Base-by-base conservation (phyloP, 1,140 invertebrate species). In the Ceratina australensis region DNA sequence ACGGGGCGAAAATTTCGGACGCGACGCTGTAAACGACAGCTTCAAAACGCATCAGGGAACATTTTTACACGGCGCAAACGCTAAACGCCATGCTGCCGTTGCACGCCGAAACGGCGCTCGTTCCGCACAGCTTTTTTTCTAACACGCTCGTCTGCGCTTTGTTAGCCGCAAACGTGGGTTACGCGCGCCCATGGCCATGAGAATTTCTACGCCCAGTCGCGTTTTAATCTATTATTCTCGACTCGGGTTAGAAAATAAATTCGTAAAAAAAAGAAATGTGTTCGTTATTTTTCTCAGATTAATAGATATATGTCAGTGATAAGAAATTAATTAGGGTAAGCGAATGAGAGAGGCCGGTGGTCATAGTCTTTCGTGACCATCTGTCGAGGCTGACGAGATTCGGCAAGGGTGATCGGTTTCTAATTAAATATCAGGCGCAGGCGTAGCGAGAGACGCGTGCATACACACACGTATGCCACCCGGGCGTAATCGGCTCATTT, bases 401-500 rank as follows among this genome's bases (percentile, higher is more conserved):
- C 72, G 72, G 47, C n/a, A 65, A 28, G 50, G 42, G 52, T 61
- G 57, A 83, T 80, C 78, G 54, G 42, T 75, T 80, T 78, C 78
- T 84, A 83, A 84, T 84, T 84, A 83, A 83, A 83, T 83, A 83
- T 78, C 82, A 54, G n/a, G 26, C 22, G 56, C 24, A 72, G 28
- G 47, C 13, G 10, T 50, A n/a, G 52, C 18, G 10, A 33, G 4
- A 18, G 18, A 22, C 54, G 15, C 33, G 18, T 78, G 28, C 72
- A 61, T 79, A 66, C 76, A 73, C 76, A 73, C 64, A 72, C 66
- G 20, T 59, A 59, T 42, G 54, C 42, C 28, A 49, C 73, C 15
- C 61, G 26, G 47, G 61, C 81, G 83, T 79, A 86, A 83, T 80
- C 78, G 78, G 72, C 81, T 86, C 81, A 86, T 86, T 86, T 83